Conservation (phyloP, 2,797 vertebrate genomes). For the Chaetophractus vellerosus region DNA sequence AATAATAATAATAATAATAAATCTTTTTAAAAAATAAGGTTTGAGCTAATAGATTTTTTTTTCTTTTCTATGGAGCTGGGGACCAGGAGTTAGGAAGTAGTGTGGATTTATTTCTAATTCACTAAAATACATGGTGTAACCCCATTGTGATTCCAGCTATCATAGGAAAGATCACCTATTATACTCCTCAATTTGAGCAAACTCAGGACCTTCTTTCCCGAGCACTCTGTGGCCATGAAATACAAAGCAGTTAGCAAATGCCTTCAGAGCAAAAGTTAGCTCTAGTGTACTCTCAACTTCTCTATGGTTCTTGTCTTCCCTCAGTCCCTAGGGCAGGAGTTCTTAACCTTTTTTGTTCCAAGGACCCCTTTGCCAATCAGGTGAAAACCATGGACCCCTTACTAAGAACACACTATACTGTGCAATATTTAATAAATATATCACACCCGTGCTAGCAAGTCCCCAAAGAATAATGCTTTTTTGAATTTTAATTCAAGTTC, state of each 20-base stretch:
- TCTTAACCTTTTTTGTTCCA: no score
- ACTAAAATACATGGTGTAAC: neutral
- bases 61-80: neutral
- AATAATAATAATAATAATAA: no score
- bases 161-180: neutral
- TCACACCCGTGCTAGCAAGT: no score
- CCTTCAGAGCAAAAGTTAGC: neutral
- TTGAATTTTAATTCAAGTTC: no score
- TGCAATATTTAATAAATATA: no score
- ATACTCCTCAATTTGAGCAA: neutral
- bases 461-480: no score
- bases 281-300: neutral
- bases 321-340: no score
- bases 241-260: neutral
- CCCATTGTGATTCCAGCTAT: neutral
- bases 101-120: neutral
- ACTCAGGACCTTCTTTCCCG: neutral
- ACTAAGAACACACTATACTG: no score
- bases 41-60: neutral
- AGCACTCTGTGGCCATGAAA: neutral
- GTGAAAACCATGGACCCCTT: no score
- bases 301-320: neutral
- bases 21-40: neutral
- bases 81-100: neutral
- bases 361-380: no score